Conservation (phyloP, 2,888 invertebrate species). For the Drosophila peninsularis region DNA sequence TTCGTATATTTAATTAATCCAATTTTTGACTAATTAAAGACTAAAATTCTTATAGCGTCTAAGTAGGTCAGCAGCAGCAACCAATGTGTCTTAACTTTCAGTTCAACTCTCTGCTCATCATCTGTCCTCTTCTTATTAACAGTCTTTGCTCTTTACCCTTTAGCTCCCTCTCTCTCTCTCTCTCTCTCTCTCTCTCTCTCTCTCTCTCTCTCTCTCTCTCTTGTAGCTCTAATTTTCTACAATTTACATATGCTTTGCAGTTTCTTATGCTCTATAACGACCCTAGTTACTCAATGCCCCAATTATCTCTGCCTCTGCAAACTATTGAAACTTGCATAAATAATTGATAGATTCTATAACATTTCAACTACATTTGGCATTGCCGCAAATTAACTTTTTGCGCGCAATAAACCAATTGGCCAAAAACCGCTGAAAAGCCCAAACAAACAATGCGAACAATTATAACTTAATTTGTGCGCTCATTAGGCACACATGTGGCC, state of each 20-base stretch:
- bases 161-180: too few species aligned
- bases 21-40: not conserved
- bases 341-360: constrained; percentile 1
- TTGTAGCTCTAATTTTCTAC: too few species aligned
- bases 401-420: constrained; percentile 35
- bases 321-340: not conserved
- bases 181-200: too few species aligned
- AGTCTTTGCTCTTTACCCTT: too few species aligned
- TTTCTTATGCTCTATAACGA: too few species aligned
- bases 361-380: constrained; percentile 21
- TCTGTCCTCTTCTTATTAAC: too few species aligned
- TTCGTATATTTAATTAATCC: not conserved
- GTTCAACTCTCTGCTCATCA: not conserved
- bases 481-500: constrained; percentile 78
- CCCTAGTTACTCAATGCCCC: too few species aligned
- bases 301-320: not conserved
- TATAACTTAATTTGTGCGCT: constrained; percentile 81
- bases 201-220: too few species aligned
- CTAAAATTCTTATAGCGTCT: not conserved
- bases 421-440: constrained; percentile 46
- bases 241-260: too few species aligned
- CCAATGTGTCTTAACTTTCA: not conserved
- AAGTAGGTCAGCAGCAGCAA: not conserved
- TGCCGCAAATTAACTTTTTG: constrained; percentile 62
- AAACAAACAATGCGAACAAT: constrained; percentile 76